A percentile compares a stretch with the other conserved stretches of the same genome.
phyloP scores from a whole-genome alignment of 2,888 invertebrate species.

The Piscicola geometra region DNA sequence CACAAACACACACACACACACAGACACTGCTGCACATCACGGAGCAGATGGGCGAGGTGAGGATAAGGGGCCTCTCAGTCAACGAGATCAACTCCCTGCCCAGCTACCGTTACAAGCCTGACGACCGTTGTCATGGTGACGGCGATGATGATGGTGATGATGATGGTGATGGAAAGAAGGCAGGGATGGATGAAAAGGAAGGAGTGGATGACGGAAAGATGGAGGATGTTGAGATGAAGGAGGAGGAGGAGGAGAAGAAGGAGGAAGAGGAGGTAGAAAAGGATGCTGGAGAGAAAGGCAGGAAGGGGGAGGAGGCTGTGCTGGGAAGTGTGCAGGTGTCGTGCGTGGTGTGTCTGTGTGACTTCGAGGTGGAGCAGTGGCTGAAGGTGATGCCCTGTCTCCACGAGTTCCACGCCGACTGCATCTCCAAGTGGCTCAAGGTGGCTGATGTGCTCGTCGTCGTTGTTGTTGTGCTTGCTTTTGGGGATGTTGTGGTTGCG shows the following conservation, averaged over 20 bases:
- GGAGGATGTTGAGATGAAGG: neutral
- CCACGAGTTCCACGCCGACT: neutral
- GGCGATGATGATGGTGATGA: neutral
- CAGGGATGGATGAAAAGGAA: neutral
- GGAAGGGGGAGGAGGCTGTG: neutral
- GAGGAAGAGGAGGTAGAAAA: neutral
- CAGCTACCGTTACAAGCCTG: slow-evolving; percentile 14
- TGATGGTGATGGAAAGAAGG: neutral
- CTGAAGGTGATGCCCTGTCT: neutral
- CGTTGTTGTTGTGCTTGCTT: neutral
- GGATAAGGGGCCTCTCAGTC: neutral
- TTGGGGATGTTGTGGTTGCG: neutral
- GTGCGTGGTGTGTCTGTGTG: slow-evolving; percentile 13
- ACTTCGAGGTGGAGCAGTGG: slow-evolving; percentile 1
- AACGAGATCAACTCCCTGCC: slow-evolving; percentile 5
- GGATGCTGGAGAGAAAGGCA: neutral
- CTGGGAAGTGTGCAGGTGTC: neutral
- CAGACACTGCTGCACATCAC: slow-evolving; percentile 9
- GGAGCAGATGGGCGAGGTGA: slow-evolving; percentile 11
- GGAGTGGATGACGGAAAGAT: neutral
- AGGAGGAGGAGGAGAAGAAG: neutral
- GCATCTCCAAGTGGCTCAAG: slow-evolving; percentile 14
- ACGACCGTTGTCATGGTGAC: neutral
- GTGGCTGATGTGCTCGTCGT: neutral
- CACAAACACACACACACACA: neutral